Conservation (phyloP, 1,140 invertebrate genomes). For the Leptinotarsa undecemlineata region DNA sequence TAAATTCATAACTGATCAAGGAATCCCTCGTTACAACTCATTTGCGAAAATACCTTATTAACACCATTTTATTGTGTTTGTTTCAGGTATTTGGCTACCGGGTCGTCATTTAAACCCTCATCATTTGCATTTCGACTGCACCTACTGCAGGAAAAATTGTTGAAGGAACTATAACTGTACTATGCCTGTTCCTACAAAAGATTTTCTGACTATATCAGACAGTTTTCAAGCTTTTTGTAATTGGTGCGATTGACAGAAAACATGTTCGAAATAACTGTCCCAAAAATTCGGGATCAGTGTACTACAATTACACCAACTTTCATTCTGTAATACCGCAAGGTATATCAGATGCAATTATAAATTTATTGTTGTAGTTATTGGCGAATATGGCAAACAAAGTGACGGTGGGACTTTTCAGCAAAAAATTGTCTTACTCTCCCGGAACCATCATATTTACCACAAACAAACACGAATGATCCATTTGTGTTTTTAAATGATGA, state of each 20-base stretch:
- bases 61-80: too few species aligned
- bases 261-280: too few species aligned
- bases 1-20: too few species aligned
- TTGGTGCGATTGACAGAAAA: not conserved
- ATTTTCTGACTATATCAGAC: not conserved
- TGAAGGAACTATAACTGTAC: not conserved
- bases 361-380: slow-evolving; percentile 22
- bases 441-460: not conserved
- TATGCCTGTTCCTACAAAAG: not conserved
- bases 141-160: not conserved
- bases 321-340: slow-evolving; percentile 18
- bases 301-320: slow-evolving; percentile 52
- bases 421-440: not conserved
- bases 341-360: slow-evolving; percentile 28
- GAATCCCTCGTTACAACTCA: too few species aligned
- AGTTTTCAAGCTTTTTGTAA: not conserved
- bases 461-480: not conserved
- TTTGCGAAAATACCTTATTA: too few species aligned
- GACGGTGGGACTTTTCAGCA: slow-evolving; percentile 28
- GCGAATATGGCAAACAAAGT: slow-evolving; percentile 31
- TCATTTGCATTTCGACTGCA: not conserved
- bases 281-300: slow-evolving; percentile 49
- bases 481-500: not conserved
- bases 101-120: too few species aligned
- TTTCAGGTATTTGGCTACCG: too few species aligned